Evolutionary conservation across 1,140 invertebrate species (phyloP).

Genomic region (Trinorchestia longiramus): DNA sequence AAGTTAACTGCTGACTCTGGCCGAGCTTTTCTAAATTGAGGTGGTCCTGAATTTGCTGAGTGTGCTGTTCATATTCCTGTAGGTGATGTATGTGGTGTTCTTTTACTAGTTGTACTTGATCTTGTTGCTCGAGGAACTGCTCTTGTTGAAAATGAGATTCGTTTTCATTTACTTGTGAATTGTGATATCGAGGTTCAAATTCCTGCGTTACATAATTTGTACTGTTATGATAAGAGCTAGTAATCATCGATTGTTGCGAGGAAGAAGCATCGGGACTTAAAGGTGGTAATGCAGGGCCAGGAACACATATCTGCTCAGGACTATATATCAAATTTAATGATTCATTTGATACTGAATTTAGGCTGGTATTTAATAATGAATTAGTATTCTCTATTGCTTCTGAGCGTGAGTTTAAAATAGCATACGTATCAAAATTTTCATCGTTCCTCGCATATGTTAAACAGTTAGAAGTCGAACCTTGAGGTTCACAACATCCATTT

Average conservation of each 20-base stretch:
- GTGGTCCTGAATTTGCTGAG: background rate
- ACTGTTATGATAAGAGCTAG: background rate
- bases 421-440: background rate
- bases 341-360: conserved; percentile 2
- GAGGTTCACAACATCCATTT: background rate
- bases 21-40: background rate
- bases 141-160: background rate
- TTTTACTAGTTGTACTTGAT: background rate
- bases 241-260: background rate
- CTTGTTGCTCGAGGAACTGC: background rate
- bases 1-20: background rate
- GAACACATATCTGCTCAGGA: background rate
- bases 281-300: background rate
- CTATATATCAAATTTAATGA: conserved; percentile 32
- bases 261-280: background rate
- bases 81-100: background rate
- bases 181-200: background rate
- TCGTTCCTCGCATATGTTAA: background rate
- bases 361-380: background rate
- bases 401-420: background rate
- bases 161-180: background rate
- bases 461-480: background rate
- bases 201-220: background rate
- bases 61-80: background rate
- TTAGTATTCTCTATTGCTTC: background rate